Evolutionary conservation across 2,113 vertebrate species (phyloP).

Genomic region (Opisthocomus hoazin): DNA sequence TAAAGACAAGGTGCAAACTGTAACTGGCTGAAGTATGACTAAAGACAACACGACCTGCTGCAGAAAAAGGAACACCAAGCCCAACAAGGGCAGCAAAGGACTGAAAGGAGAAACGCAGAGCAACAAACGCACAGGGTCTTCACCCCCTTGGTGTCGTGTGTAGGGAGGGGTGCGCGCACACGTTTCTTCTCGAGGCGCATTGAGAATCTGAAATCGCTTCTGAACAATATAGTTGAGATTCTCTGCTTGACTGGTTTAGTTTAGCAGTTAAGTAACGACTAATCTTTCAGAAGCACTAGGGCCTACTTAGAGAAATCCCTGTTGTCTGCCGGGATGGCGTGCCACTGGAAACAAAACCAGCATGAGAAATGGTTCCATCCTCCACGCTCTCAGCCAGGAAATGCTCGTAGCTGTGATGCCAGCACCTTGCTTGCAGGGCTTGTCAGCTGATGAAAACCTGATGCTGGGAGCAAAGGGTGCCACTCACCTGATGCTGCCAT

Average conservation of each 20-base stretch:
- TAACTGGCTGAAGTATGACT: rapidly evolving
- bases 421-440: not conserved
- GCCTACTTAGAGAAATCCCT: conserved; percentile 64
- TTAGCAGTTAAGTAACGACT: conserved; percentile 63
- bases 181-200: not conserved
- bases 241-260: conserved; percentile 63
- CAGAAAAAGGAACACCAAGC: not conserved
- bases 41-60: not conserved
- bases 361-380: conserved; percentile 39
- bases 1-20: not conserved
- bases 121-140: not conserved
- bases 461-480: not conserved
- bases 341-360: conserved; percentile 36
- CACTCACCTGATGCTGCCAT: not conserved
- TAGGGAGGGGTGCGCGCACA: not conserved
- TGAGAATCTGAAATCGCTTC: conserved; percentile 26
- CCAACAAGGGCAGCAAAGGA: not conserved
- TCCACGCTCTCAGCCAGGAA: not conserved
- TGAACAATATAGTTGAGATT: not conserved
- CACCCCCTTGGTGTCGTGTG: not conserved
- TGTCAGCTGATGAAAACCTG: not conserved
- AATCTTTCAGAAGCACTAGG: conserved; percentile 65
- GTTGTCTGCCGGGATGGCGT: conserved; percentile 36
- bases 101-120: not conserved
- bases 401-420: rapidly evolving